These are phyloP conservation scores for Andricus quercusramuli DNA, from an alignment of 2,888 invertebrate genomes.

Conservation along the genomic window DNA sequence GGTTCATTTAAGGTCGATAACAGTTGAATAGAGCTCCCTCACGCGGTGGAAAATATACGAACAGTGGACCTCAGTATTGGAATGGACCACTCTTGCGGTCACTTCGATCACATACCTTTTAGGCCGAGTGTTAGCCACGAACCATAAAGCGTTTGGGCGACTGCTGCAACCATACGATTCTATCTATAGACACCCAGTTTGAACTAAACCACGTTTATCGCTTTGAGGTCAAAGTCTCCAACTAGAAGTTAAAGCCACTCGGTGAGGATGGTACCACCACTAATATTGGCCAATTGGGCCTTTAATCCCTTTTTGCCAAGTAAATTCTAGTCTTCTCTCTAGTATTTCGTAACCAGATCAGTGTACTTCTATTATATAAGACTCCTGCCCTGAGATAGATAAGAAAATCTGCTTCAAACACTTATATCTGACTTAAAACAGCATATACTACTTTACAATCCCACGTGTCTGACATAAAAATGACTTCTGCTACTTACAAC, in stretches of 20 bases:
- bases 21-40: slow-evolving; percentile 17
- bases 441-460: too few relatives aligned
- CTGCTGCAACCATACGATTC: slow-evolving; percentile 50
- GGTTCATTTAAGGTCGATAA: neutral
- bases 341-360: neutral
- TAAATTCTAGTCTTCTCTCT: neutral
- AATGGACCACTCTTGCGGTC: slow-evolving; percentile 34
- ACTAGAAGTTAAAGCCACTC: slow-evolving; percentile 57
- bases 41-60: slow-evolving; percentile 9
- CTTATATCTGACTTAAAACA: too few relatives aligned
- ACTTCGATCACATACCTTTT: slow-evolving; percentile 39
- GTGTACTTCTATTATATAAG: neutral
- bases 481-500: too few relatives aligned
- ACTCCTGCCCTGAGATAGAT: too few relatives aligned
- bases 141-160: slow-evolving; percentile 52
- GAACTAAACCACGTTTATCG: slow-evolving; percentile 54
- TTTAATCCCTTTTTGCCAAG: slow-evolving; percentile 24
- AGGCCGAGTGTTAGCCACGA: slow-evolving; percentile 43
- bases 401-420: too few relatives aligned
- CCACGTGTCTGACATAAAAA: too few relatives aligned
- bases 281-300: slow-evolving; percentile 45
- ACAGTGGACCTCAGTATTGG: slow-evolving; percentile 14
- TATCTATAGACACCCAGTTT: slow-evolving; percentile 44
- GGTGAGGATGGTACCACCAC: slow-evolving; percentile 43
- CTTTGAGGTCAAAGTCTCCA: slow-evolving; percentile 58